Conservation (phyloP, 2,888 invertebrate species). For the Leptopilina syphax region DNA sequence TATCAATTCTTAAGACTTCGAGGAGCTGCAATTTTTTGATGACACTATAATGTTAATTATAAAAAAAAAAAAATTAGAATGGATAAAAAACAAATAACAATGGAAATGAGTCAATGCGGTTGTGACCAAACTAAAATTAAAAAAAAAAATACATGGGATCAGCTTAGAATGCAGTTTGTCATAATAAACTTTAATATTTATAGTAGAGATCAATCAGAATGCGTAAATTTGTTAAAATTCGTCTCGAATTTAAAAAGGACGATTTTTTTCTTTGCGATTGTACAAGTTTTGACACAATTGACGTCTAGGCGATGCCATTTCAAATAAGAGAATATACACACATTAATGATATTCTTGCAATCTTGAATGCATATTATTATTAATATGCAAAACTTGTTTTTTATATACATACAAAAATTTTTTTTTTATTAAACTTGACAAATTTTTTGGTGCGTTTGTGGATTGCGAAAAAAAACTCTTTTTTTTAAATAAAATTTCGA, state of each 20-base stretch:
- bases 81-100: too few species aligned
- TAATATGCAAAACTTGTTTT: not conserved
- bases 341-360: slow-evolving; percentile 34
- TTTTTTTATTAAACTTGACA: slow-evolving; percentile 5
- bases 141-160: slow-evolving; percentile 74
- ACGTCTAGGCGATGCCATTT: slow-evolving; percentile 21
- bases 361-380: slow-evolving; percentile 26
- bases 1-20: slow-evolving; percentile 5
- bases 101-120: slow-evolving; percentile 65
- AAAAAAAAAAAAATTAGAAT: not conserved
- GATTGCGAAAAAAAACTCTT: slow-evolving; percentile 9
- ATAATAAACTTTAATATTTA: slow-evolving; percentile 36
- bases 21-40: slow-evolving; percentile 16
- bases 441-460: slow-evolving; percentile 1
- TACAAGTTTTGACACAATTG: slow-evolving; percentile 25
- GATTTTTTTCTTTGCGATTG: slow-evolving; percentile 14
- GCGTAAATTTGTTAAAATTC: slow-evolving; percentile 26
- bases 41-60: slow-evolving; percentile 8
- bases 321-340: slow-evolving; percentile 7
- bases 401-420: too few species aligned
- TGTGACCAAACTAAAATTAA: slow-evolving; percentile 72
- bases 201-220: slow-evolving; percentile 17
- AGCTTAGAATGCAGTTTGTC: slow-evolving; percentile 69
- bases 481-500: not conserved
- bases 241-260: slow-evolving; percentile 21